Base-by-base conservation (phyloP, 2,888 invertebrate species). In the Troglohyphantes excavatus region DNA sequence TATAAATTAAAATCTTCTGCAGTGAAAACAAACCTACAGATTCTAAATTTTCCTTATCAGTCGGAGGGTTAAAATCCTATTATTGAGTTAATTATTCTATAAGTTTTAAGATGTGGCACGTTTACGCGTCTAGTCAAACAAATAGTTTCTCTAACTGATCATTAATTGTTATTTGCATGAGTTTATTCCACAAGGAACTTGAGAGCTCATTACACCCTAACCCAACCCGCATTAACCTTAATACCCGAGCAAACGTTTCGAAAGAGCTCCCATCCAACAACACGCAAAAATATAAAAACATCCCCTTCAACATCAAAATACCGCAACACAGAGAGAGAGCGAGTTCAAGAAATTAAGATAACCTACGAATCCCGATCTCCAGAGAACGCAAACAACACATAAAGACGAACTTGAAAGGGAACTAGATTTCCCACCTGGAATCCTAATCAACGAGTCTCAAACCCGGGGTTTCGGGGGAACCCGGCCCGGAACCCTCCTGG, bases 361-460 rank as follows among this genome's bases (percentile, higher is more conserved):
- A 53, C n/a, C 53, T 0, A 5, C 53, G 3, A 39, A 11, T 53
- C 53, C n/a, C n/a, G 5, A 53, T n/a, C 53, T n/a, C n/a, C n/a
- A 17, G 53, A 53, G 53, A n/a, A 53, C n/a, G 13, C 53, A 53
- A 53, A 53, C 53, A 53, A 53, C 53, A 53, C 59, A 26, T 29
- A 19, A 61, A 61, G 21, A 13, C 27, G 2, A 29, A 17, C 67
- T 26, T 39, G 67, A 79, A 79, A 79, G 79, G 13, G 39, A 72
- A 43, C 39, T 21, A 63, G 78, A 43, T 78, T 78, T 82, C 82
- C 82, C 70, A 2, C 27, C 21, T 27, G 82, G 70, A 82, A 70
- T 82, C 53, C 17, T 82, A 70, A 82, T 82, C 68, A 82, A 59
- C 82, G 53, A 70, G 23, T 19, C 65, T 21, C 46, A 19, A 70